Evolutionary conservation across 1,140 invertebrate species (phyloP).

Genomic region (Heliconius melpomene): DNA sequence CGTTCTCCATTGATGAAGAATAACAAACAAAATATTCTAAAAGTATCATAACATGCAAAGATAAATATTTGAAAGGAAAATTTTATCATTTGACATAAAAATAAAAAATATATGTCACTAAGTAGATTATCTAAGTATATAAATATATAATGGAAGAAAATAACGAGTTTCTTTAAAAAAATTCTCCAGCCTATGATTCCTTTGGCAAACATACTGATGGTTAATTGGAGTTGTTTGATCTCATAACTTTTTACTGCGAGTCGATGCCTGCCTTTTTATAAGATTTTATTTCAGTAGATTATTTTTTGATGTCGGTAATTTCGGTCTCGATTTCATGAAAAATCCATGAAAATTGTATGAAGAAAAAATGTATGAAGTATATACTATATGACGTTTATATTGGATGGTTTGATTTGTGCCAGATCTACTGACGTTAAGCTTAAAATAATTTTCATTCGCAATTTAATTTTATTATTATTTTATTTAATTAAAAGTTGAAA

Average conservation of each 20-base stretch:
- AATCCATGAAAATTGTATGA: too few species aligned
- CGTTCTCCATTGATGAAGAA: too few species aligned
- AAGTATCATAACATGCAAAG: not conserved
- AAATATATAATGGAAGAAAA: not conserved
- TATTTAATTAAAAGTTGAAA: too few species aligned
- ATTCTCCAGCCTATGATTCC: not conserved
- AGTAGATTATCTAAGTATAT: not conserved
- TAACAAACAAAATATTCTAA: too few species aligned
- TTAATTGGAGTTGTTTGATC: conserved; percentile 12
- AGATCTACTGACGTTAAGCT: too few species aligned
- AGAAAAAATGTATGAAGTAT: too few species aligned
- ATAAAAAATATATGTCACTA: not conserved
- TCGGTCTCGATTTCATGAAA: not conserved
- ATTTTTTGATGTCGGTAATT: not conserved
- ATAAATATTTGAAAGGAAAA: not conserved
- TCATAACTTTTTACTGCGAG: conserved; percentile 11
- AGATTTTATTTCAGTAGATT: not conserved
- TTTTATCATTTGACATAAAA: not conserved
- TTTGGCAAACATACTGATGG: not conserved
- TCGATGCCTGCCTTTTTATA: conserved; percentile 3
- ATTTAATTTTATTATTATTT: too few species aligned
- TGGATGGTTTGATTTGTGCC: too few species aligned
- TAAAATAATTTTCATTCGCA: too few species aligned
- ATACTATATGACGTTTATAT: too few species aligned
- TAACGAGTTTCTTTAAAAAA: not conserved